phyloP scores from a whole-genome alignment of 2,888 invertebrate genomes.

The Xanthorhoe spadicearia region DNA sequence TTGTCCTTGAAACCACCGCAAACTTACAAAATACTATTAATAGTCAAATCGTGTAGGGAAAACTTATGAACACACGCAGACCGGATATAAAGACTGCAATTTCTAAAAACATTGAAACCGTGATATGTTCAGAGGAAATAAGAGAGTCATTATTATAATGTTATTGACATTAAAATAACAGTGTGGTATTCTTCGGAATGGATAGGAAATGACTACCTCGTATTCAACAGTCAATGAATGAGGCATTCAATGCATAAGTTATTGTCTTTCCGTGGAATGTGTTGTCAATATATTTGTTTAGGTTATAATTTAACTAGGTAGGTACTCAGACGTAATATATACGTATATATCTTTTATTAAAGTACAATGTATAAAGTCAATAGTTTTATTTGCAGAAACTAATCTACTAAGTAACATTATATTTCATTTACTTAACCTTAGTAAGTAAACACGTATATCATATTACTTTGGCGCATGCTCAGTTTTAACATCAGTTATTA shows the following conservation, averaged over 20 bases:
- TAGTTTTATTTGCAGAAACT: no score
- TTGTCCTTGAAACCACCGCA: not conserved
- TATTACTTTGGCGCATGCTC: no score
- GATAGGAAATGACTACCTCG: constrained; percentile 39
- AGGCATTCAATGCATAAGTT: constrained; percentile 36
- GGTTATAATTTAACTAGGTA: no score
- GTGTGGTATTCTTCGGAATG: constrained; percentile 40
- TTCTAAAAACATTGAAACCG: constrained; percentile 22
- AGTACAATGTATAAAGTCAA: not conserved
- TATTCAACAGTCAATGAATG: constrained; percentile 36
- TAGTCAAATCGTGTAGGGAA: no score
- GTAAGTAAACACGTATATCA: no score
- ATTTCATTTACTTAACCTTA: no score
- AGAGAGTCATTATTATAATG: constrained; percentile 41
- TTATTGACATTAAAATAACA: constrained; percentile 47
- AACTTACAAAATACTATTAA: not conserved
- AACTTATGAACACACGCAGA: not conserved
- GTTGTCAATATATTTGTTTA: not conserved
- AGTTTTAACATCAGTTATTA: not conserved
- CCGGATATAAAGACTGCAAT: constrained; percentile 1
- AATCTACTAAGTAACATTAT: no score
- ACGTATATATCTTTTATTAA: no score
- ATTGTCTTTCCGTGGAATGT: constrained; percentile 33
- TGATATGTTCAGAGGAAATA: constrained; percentile 37
- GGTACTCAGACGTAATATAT: no score